phyloP scores from a whole-genome alignment of 2,888 invertebrate species.

The Diarsia mendica region DNA sequence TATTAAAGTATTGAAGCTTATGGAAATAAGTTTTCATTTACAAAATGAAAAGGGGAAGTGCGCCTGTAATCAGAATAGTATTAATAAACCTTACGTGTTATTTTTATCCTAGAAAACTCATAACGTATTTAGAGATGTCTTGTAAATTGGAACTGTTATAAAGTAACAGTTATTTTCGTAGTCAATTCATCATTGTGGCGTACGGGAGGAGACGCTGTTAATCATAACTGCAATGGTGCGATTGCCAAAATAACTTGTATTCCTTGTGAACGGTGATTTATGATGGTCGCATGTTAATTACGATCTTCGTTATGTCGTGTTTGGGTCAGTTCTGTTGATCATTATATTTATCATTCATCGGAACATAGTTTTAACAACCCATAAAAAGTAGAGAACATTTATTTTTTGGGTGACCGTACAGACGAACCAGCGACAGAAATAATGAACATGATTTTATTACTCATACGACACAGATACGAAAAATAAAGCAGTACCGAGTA shows the following conservation, averaged over 20 bases:
- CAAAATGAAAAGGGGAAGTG: background rate
- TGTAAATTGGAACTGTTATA: conserved; percentile 74
- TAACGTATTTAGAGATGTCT: conserved; percentile 23
- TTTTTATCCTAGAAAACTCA: conserved; percentile 35
- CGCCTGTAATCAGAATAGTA: background rate
- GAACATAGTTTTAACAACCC: background rate
- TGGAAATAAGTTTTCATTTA: background rate
- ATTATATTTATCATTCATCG: conserved; percentile 45
- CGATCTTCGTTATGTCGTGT: conserved; percentile 71
- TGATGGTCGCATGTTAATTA: conserved; percentile 80
- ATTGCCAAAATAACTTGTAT: conserved; percentile 88
- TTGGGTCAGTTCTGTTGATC: conserved; percentile 72
- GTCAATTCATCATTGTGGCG: conserved; percentile 83
- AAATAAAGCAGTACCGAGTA: conserved; percentile 23
- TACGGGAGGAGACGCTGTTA: conserved; percentile 75
- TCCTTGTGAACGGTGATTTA: conserved; percentile 83
- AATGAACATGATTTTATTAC: conserved; percentile 12
- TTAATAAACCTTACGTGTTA: background rate
- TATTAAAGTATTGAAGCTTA: background rate
- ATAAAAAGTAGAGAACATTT: conserved; percentile 13
- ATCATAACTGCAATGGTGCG: conserved; percentile 77
- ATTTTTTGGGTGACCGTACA: conserved; percentile 26
- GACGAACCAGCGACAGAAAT: background rate
- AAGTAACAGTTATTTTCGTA: conserved; percentile 84
- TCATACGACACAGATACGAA: conserved; percentile 12